phyloP scores from a whole-genome alignment of 1,140 invertebrate genomes.

The Thaumatotibia leucotreta region DNA sequence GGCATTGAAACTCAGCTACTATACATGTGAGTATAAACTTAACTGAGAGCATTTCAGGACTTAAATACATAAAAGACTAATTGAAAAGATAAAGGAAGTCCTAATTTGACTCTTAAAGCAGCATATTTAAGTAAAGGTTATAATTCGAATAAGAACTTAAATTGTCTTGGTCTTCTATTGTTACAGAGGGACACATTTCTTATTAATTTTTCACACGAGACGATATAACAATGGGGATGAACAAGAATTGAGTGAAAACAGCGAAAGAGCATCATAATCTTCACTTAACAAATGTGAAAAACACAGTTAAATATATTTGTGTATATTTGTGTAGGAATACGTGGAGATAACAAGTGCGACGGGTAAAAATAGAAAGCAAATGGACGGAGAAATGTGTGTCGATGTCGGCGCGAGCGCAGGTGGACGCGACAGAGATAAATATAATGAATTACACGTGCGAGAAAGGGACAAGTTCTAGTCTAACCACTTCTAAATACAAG shows the following conservation, averaged over 20 bases:
- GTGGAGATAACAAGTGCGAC: constrained; percentile 33
- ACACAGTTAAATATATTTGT: not conserved
- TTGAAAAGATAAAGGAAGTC: not conserved
- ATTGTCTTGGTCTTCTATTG: not conserved
- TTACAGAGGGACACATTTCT: not conserved
- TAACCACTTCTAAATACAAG: constrained; percentile 42
- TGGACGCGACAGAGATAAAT: constrained; percentile 48
- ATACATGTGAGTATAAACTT: not conserved
- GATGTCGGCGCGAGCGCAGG: constrained; percentile 45
- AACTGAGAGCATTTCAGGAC: not conserved
- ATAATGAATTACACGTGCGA: constrained; percentile 21
- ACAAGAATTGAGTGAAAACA: constrained; percentile 10
- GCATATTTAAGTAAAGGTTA: not conserved
- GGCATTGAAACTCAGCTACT: not conserved
- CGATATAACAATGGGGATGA: not conserved
- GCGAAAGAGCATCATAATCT: not conserved
- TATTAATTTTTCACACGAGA: constrained; percentile 7
- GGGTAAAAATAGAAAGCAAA: constrained; percentile 70
- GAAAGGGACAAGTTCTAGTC: constrained; percentile 34
- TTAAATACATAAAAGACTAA: not conserved
- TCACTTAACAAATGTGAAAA: not conserved
- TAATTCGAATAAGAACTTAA: not conserved
- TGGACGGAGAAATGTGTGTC: constrained; percentile 65
- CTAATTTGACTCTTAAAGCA: not conserved
- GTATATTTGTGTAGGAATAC: constrained; percentile 15